These are phyloP conservation scores for Aphaenogaster ashmeadi DNA, from an alignment of 1,140 invertebrate species.

Conservation along the genomic window DNA sequence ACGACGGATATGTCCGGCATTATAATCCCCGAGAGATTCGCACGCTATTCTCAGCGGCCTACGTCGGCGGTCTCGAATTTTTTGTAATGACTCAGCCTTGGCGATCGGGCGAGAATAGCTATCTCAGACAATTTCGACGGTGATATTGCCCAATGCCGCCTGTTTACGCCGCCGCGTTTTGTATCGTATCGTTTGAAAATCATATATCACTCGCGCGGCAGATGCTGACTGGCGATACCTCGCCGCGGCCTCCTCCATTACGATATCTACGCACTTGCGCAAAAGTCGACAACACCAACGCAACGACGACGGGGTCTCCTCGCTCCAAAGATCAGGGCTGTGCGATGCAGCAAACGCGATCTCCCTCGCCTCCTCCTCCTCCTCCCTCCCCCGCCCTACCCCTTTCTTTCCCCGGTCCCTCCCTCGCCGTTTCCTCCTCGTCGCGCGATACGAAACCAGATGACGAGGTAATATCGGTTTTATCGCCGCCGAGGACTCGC, in stretches of 20 bases:
- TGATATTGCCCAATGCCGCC: neutral
- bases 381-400: neutral
- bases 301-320: conserved; percentile 23
- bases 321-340: conserved; percentile 74
- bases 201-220: conserved; percentile 51
- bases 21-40: neutral
- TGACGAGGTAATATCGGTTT: conserved; percentile 1
- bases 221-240: conserved; percentile 52
- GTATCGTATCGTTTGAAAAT: conserved; percentile 49
- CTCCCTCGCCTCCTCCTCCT: neutral
- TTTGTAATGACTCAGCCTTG: neutral
- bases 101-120: neutral
- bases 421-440: conserved; percentile 8
- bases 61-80: neutral
- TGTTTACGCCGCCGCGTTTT: conserved; percentile 9
- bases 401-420: neutral
- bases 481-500: neutral
- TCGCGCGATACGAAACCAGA: conserved; percentile 34
- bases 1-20: neutral
- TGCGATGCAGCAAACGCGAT: conserved; percentile 12
- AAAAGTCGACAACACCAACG: conserved; percentile 62
- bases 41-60: neutral
- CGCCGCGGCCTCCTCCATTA: conserved; percentile 48
- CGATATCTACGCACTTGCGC: conserved; percentile 76
- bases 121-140: conserved; percentile 27